Conservation (phyloP, 2,797 vertebrate genomes). For the Amphiprion clarkii region DNA sequence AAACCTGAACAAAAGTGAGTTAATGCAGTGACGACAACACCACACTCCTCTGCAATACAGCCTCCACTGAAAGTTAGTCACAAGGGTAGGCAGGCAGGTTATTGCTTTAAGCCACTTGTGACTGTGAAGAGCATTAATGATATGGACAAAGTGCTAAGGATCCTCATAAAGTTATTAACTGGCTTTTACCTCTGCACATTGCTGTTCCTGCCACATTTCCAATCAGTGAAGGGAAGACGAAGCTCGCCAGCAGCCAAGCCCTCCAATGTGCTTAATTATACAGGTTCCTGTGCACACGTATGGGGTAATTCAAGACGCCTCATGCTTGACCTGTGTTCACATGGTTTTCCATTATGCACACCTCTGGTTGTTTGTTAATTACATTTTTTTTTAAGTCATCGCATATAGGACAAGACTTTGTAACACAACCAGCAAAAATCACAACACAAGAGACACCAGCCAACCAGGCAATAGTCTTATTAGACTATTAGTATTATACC, state of each 20-base stretch:
- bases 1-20: constrained; percentile 27
- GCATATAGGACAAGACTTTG: constrained; percentile 7
- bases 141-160: constrained; percentile 72
- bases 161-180: constrained; percentile 73
- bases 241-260: constrained; percentile 82
- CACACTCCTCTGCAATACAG: constrained; percentile 21
- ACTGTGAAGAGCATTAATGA: constrained; percentile 72
- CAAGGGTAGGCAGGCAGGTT: constrained; percentile 53
- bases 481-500: background rate
- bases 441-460: background rate
- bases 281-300: constrained; percentile 84
- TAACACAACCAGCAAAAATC: background rate
- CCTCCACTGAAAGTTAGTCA: constrained; percentile 50
- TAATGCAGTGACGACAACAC: constrained; percentile 37
- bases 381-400: background rate
- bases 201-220: constrained; percentile 59
- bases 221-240: constrained; percentile 69
- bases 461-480: background rate
- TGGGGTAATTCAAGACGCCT: constrained; percentile 86
- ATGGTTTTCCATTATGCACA: constrained; percentile 41
- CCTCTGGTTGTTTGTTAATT: constrained; percentile 10
- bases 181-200: constrained; percentile 63
- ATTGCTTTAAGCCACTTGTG: constrained; percentile 70
- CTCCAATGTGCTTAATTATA: constrained; percentile 84
- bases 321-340: constrained; percentile 80